These are phyloP conservation scores for Psophia crepitans DNA, from an alignment of 2,113 vertebrate genomes.

Conservation along the genomic window DNA sequence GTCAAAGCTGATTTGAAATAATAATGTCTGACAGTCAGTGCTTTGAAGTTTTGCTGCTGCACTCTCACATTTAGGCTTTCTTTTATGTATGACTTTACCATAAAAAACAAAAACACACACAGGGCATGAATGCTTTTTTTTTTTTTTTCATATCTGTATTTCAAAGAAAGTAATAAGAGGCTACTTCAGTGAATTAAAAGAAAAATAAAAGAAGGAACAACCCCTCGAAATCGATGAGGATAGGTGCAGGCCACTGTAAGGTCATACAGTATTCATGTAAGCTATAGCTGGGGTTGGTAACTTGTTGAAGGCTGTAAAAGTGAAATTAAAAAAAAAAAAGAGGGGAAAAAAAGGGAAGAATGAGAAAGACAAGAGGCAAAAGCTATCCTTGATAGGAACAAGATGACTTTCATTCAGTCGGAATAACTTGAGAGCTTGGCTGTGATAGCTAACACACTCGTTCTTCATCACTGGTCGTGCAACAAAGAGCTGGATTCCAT, in stretches of 20 bases:
- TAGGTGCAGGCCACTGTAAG: neutral
- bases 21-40: constrained; percentile 66
- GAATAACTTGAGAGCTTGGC: constrained; percentile 66
- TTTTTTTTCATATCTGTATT: constrained; percentile 26
- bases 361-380: neutral
- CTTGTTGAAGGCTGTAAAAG: constrained; percentile 22
- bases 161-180: constrained; percentile 57
- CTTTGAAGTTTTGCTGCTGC: constrained; percentile 72
- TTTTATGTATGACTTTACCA: constrained; percentile 72
- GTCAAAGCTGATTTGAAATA: constrained; percentile 74
- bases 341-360: neutral
- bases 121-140: neutral
- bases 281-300: neutral
- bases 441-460: constrained; percentile 69
- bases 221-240: neutral
- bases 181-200: constrained; percentile 56
- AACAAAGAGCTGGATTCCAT: constrained; percentile 83
- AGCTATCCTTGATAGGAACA: constrained; percentile 75
- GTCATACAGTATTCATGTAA: constrained; percentile 4
- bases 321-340: neutral
- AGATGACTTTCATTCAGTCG: constrained; percentile 77
- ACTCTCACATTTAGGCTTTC: constrained; percentile 66
- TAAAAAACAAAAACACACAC: constrained; percentile 62
- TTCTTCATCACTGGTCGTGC: constrained; percentile 78
- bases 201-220: neutral